Evolutionary conservation across 2,113 vertebrate species (phyloP).

Genomic region (Dascyllus trimaculatus): DNA sequence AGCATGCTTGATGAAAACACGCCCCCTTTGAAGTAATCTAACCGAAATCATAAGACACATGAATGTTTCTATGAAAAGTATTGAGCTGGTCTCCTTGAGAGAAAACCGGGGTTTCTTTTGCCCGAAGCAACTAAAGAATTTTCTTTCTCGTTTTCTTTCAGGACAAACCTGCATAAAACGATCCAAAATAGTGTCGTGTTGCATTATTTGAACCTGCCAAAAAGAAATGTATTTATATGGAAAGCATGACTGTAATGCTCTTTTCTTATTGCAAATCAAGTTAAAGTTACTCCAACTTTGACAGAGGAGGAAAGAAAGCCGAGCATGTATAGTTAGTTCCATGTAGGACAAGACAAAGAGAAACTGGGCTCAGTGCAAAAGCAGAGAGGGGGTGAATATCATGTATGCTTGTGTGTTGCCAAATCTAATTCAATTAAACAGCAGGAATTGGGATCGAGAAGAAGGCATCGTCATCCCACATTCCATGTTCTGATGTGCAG

Average conservation of each 20-base stretch:
- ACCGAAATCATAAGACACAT: conserved; percentile 13
- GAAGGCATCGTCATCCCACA: not conserved
- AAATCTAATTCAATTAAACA: conserved; percentile 48
- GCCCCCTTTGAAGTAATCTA: not conserved
- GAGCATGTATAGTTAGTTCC: no score
- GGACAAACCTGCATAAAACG: no score
- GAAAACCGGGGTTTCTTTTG: not conserved
- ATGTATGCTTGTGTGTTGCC: conserved; percentile 19
- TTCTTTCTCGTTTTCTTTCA: no score
- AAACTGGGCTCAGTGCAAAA: not conserved
- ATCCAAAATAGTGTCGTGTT: no score
- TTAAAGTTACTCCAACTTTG: no score
- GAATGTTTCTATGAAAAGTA: not conserved
- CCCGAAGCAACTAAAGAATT: not conserved
- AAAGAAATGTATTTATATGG: no score
- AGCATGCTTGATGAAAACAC: conserved; percentile 7
- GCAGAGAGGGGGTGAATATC: not conserved
- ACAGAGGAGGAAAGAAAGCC: no score
- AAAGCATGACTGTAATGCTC: no score
- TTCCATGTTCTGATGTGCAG: conserved; percentile 16
- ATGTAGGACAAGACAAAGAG: conserved; percentile 1
- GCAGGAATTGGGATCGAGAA: conserved; percentile 22
- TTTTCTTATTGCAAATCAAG: no score
- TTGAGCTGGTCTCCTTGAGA: not conserved
- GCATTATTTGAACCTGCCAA: no score